Base-by-base conservation (phyloP, 2,797 vertebrate species). In the Pangasius macronema region DNA sequence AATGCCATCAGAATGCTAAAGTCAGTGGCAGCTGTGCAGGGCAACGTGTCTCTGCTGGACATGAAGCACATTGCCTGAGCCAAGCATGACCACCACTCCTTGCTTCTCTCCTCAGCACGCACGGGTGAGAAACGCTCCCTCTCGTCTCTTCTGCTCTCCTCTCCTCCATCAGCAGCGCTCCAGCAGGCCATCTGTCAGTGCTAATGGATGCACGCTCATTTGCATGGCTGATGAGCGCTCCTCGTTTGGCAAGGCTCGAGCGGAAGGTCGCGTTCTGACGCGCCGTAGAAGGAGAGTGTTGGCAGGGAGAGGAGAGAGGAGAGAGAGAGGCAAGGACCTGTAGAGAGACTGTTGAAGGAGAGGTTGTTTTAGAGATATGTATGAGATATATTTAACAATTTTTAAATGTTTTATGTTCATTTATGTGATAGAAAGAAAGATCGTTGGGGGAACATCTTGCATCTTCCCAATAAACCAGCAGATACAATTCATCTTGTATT, bases 131-230 rank as follows among this genome's bases (percentile, higher is more conserved):
- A 91, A 91, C 67, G 84, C 86, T 91, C 89, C 89, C 90, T 91
- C 84, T 90, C 89, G 85, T 90, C 96, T 97, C 96, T 95, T 96
- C 96, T 84, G 81, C 81, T 77, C 96, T 97, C 96, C 95, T 96
- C 96, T 97, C 96, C 96, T 96, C 96, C 97, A 97, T 97, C 96
- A 97, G 97, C 96, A 96, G 88, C 83, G 87, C 97, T 97, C 96
- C 96, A 97, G 96, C 96, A 96, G 96, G 96, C 97, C 97, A 97
- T 97, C 97, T 97, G 97, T 97, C 97, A 96, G 96, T 95, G 97
- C 96, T 97, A 97, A 97, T 97, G 97, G 97, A 97, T 97, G 97
- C 97, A 96, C 96, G 95, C 96, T 97, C 96, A 97, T 97, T 97
- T 97, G 96, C 97, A 97, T 97, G 96, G 96, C 96, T 97, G 96